Evolutionary conservation across 2,113 vertebrate genomes (phyloP).

Genomic region (Potamarius usumacintae): DNA sequence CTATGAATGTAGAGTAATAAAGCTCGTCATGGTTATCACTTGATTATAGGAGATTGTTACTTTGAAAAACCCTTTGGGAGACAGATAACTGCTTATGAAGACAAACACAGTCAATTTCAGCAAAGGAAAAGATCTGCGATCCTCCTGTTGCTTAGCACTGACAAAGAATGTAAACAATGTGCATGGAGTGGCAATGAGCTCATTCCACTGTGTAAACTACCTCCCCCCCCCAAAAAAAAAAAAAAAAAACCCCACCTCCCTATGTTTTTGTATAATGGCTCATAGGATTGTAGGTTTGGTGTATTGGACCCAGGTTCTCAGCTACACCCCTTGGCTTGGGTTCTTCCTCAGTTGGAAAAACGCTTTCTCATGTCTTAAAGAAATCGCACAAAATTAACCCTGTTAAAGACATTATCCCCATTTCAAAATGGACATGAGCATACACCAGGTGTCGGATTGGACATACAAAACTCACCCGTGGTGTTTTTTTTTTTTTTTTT

Average conservation of each 20-base stretch:
- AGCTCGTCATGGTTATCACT: not conserved
- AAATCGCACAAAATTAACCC: too few species aligned
- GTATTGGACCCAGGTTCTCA: not conserved
- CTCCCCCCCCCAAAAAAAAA: not conserved
- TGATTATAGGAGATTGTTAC: not conserved
- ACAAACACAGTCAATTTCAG: slow-evolving; percentile 1
- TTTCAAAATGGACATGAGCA: too few species aligned
- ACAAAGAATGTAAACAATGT: slow-evolving; percentile 53
- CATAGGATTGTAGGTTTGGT: not conserved
- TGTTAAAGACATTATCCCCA: too few species aligned
- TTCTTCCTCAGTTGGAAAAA: not conserved
- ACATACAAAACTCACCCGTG: too few species aligned
- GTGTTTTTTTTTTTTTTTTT: too few species aligned
- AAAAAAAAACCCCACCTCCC: not conserved
- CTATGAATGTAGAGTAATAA: not conserved
- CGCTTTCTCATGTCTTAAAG: too few species aligned
- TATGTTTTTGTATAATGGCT: not conserved
- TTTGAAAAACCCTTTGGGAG: not conserved
- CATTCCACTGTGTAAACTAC: slow-evolving; percentile 38
- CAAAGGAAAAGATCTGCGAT: slow-evolving; percentile 28
- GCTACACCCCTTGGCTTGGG: not conserved
- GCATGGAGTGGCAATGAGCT: slow-evolving; percentile 39
- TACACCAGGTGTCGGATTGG: not conserved
- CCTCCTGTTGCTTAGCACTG: slow-evolving; percentile 37
- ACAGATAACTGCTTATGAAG: not conserved